A percentile compares a stretch with the other conserved stretches of the same genome.
phyloP scores from a whole-genome alignment of 2,797 vertebrate genomes.

The Peromyscus eremicus region DNA sequence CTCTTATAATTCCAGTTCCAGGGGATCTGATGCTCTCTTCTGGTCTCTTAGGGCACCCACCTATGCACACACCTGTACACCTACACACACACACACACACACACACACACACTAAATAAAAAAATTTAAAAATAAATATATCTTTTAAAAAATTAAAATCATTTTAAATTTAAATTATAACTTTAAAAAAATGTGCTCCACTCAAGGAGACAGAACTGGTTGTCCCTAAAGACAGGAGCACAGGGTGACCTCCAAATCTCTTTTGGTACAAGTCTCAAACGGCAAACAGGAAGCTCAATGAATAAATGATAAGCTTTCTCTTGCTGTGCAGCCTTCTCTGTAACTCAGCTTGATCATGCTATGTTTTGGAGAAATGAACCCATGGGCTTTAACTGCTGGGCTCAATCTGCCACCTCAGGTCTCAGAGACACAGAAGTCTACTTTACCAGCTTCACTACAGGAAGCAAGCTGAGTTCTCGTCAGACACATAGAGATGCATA shows the following conservation, averaged over 20 bases:
- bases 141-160: background rate
- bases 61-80: background rate
- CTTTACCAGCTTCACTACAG: background rate
- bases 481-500: background rate
- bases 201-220: conserved; percentile 59
- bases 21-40: background rate
- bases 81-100: background rate
- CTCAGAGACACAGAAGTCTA: conserved; percentile 28
- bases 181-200: background rate
- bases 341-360: conserved; percentile 71
- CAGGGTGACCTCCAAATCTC: conserved; percentile 54
- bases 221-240: conserved; percentile 56
- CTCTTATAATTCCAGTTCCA: background rate
- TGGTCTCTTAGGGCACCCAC: background rate
- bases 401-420: background rate
- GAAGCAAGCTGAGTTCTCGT: background rate
- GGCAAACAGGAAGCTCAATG: conserved; percentile 60
- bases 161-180: background rate
- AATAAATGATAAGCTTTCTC: conserved; percentile 78
- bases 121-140: background rate
- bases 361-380: conserved; percentile 11
- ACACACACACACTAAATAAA: background rate
- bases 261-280: conserved; percentile 65
- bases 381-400: conserved; percentile 34
- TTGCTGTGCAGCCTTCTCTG: conserved; percentile 47